Evolutionary conservation across 1,140 invertebrate species (phyloP), one percentile per base, ranked within the genome.

Genomic region (Thaumetopoea pityocampa): DNA sequence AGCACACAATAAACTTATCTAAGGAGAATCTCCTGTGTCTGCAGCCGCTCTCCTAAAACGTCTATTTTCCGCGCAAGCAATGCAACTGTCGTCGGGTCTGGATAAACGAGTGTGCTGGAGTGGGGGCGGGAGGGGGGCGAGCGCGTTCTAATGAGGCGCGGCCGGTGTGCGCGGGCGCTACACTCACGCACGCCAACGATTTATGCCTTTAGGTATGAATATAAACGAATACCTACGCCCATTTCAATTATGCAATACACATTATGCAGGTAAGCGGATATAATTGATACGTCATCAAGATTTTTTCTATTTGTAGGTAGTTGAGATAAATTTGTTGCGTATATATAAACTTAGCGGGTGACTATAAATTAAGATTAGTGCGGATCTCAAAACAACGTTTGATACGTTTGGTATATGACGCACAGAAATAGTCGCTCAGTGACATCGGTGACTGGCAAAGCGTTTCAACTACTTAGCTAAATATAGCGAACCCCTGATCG

Each of bases 1-100:
- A 73, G 59, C 76, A 80, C 71, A 80, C 76, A 78, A 77, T 76
- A 70, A 80, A 67, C 46, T 62, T 67, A 70, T 68, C 63, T 55
- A 24, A 32, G 50, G 63, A 51, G 57, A 66, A 67, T 77, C 51
- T 65, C 14, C 34, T 20, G 32, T 43, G 52, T 49, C 45, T 41
- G 44, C 33, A 45, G 50, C 37, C 47, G 52, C 23, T 67, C 53
- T 70, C 65, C 60, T 67, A 67, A 68, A 76, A 68, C 51, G 62
- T 70, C 57, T 72, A 72, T 70, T 74, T 73, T 64, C 60, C 54
- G 51, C 50, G 52, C 42, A 45, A 30, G 61, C 58, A 70, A 80
- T 70, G 76, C 65, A 77, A 77, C 71, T 76, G 63, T 73, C 58
- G 61, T 38, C 48, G 54, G 51, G 52, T 48, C 51, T 56, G 57